phyloP scores from a whole-genome alignment of 2,888 invertebrate species.

The Ypsolopha sequella region DNA sequence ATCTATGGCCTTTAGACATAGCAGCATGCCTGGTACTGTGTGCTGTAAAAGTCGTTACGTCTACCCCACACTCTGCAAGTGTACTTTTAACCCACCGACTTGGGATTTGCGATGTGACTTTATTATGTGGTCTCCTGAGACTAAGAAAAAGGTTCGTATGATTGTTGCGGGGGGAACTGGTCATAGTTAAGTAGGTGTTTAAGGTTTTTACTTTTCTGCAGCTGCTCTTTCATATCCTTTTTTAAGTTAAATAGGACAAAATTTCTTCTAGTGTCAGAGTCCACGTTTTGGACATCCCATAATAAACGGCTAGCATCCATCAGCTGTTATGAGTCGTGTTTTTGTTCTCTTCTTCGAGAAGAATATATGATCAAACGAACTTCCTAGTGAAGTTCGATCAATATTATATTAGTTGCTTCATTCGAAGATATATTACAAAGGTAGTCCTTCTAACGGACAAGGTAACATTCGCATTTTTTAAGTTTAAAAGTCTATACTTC shows the following conservation, averaged over 20 bases:
- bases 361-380: too few species aligned
- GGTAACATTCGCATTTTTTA: too few species aligned
- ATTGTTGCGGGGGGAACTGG: not conserved
- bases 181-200: slow-evolving; percentile 3
- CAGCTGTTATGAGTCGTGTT: too few species aligned
- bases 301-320: slow-evolving; percentile 10
- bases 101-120: slow-evolving; percentile 11
- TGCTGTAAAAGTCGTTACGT: slow-evolving; percentile 12
- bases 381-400: too few species aligned
- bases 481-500: too few species aligned
- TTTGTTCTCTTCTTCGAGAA: too few species aligned
- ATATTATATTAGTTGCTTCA: too few species aligned
- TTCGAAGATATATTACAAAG: too few species aligned
- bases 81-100: slow-evolving; percentile 15
- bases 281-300: slow-evolving; percentile 11
- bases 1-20: slow-evolving; percentile 11
- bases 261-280: slow-evolving; percentile 10
- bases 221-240: slow-evolving; percentile 13
- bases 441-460: too few species aligned
- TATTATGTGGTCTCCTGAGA: slow-evolving; percentile 11
- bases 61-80: slow-evolving; percentile 11
- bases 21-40: slow-evolving; percentile 15
- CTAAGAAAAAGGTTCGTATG: slow-evolving; percentile 12
- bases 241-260: slow-evolving; percentile 10
- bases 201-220: slow-evolving; percentile 9